Base-by-base conservation (phyloP, 2,113 vertebrate species). In the Cyanistes caeruleus region DNA sequence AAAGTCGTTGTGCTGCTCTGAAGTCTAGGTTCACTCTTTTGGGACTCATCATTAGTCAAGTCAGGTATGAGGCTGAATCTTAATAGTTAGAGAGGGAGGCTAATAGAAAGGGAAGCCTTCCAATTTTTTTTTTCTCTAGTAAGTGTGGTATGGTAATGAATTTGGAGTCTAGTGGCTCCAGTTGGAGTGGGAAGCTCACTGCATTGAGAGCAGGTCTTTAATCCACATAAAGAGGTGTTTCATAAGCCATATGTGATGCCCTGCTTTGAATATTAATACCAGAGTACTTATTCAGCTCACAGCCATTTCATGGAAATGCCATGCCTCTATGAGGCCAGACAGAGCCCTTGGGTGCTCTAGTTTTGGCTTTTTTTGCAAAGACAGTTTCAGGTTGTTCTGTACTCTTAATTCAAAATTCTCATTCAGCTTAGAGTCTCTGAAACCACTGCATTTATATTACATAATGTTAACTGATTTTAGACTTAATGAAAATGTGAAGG, bases 201-300 rank as follows among this genome's bases (percentile, higher is more conserved):
- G 76, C 76, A 48, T 88, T 72, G 44, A 88, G 69, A 95, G 69
- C 49, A 82, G 44, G 83, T 87, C 92, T 97, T 93, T 96, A 93
- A 95, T 96, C 69, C 77, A 90, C 92, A 87, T 58, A 90, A 88
- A 87, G 83, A 89, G 64, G 80, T 92, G 76, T 94, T 96, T 96
- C 90, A 93, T 90, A 93, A 95, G 93, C 83, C 62, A 22, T 86
- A 79, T 69, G 90, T 49, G 86, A 84, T 93, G 85, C 23, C 73
- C 69, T 93, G 80, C 69, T 97, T 96, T 95, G 95, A 95, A 95
- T 93, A 96, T 94, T 96, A 96, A 94, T 94, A 92, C 22, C 41
- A 89, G 60, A 78, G 43, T 13, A 7, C 62, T 96, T 87, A 90
- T 90, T 90, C 96, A 95, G 91, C 84, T 96, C 89, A 84, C 69